These are phyloP conservation scores for Chlorodrepanis virens DNA, from an alignment of 2,113 vertebrate species.

Conservation along the genomic window DNA sequence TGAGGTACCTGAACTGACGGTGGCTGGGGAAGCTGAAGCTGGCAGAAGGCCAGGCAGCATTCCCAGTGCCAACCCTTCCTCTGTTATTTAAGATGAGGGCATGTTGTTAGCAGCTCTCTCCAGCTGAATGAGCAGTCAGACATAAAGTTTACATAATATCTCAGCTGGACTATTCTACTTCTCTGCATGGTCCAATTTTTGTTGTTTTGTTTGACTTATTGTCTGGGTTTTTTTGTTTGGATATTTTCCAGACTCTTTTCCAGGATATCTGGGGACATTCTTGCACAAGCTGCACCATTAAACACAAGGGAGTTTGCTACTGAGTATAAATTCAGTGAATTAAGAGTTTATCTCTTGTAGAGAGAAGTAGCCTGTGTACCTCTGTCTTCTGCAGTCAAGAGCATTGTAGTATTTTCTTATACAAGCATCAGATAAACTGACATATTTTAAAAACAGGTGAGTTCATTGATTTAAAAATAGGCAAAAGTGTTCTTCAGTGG, in stretches of 20 bases:
- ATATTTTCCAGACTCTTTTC: not conserved
- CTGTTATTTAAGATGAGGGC: not conserved
- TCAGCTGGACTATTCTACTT: not conserved
- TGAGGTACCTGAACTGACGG: rapidly evolving
- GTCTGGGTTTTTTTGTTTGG: not conserved
- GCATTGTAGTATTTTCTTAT: not conserved
- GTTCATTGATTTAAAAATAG: not conserved
- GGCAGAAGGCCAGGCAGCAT: not conserved
- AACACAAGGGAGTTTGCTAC: not conserved
- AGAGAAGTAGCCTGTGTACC: not conserved
- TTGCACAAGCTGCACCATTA: not conserved
- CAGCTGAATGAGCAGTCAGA: not conserved
- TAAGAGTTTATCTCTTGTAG: not conserved
- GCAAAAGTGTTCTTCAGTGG: not conserved
- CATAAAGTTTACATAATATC: not conserved
- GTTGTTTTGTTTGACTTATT: not conserved
- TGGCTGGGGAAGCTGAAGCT: not conserved
- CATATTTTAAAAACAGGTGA: not conserved
- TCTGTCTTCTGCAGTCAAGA: not conserved
- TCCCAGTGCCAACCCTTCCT: not conserved
- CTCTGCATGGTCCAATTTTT: not conserved
- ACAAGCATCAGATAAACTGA: not conserved
- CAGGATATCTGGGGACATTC: not conserved
- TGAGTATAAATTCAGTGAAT: not conserved
- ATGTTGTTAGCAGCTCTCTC: not conserved